Evolutionary conservation across 2,113 vertebrate species (phyloP), one percentile per base, ranked within the genome.

Genomic region (Delphinus delphis): DNA sequence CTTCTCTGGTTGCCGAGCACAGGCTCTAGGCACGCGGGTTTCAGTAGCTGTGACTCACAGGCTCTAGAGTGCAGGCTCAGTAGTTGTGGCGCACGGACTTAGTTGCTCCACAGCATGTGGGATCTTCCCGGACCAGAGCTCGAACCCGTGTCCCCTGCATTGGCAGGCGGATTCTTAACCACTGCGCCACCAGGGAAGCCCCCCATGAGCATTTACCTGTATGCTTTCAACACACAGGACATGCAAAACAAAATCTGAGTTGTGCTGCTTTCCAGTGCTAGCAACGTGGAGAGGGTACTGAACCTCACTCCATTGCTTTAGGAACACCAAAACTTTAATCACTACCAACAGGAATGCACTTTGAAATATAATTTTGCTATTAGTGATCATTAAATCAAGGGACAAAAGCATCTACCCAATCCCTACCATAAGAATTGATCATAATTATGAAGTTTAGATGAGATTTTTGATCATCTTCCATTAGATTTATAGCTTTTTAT

Each of bases 381-480:
- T 47, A 83, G 53, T 47, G 36, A 87, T 90, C 47, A 92, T 41
- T 94, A 82, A 87, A 82, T 79, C 63, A 63, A 86, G 60, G n/a
- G 20, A 92, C 28, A 88, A 96, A 95, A 91, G 21, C 18, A 77
- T 23, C 55, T 80, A 62, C 23, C n/a, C 53, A 73, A 68, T 83
- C 65, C 25, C n/a, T 62, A 67, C 76, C 76, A 53, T 65, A 33
- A 82, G 20, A 83, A 63, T 68, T 89, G 68, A 86, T 13, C 67
- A 67, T n/a, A 53, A 92, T 80, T 80, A 80, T 12, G 5, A 92
- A 55, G 13, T 31, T 33, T 71, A 91, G 50, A 76, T 68, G 53
- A 31, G 60, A 92, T 38, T 93, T 90, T 71, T 95, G 28, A 84
- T 87, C 70, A 38, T 85, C 71, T 95, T 82, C 18, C 36, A 91